Base-by-base conservation (phyloP, 2,113 vertebrate genomes). In the Python bivittatus region DNA sequence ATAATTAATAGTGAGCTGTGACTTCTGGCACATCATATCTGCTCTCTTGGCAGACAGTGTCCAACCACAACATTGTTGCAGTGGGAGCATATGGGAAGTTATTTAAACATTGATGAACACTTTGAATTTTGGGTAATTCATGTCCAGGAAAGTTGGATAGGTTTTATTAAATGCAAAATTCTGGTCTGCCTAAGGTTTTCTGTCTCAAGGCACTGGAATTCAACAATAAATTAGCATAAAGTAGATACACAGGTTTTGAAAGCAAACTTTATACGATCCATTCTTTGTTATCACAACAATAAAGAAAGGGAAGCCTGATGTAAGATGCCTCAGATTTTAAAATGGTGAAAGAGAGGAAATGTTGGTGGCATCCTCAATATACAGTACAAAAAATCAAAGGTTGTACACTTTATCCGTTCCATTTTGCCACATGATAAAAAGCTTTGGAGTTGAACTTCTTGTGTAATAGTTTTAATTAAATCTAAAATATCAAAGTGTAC, bases 401-500 rank as follows among this genome's bases (percentile, higher is more conserved):
- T 42, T 38, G 23, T 7, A 44, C 11, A 3, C 22, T 92, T 92
- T 83, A 92, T 83, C 52, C 11, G 29, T 42, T 64, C 84, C 53
- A 58, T 88, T 88, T 48, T 88, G 86, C 86, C 64, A 44, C 17
- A 17, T 92, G 88, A 88, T 68, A 92, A 88, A 88, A 44, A 8
- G 17, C 25, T 79, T 88, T 88, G 83, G 48, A 92, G 88, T 53
- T 88, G 61, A n/a, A 79, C 54, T 22, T 33, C 57, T 79, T 92
- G 56, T 44, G 17, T 52, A 33, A 2, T 33, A 44, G 83, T 86
- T 83, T 91, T 91, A 91, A 91, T 91, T 91, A 88, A 92, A 88
- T 88, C 27, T 92, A n/a, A 92, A 88, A 88, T 54, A 92, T 64
- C 61, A 88, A 79, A 88, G 91, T 57, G 53, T 15, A 44, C 52